Conservation (phyloP, 2,113 vertebrate genomes). For the Callopanchax toddi region DNA sequence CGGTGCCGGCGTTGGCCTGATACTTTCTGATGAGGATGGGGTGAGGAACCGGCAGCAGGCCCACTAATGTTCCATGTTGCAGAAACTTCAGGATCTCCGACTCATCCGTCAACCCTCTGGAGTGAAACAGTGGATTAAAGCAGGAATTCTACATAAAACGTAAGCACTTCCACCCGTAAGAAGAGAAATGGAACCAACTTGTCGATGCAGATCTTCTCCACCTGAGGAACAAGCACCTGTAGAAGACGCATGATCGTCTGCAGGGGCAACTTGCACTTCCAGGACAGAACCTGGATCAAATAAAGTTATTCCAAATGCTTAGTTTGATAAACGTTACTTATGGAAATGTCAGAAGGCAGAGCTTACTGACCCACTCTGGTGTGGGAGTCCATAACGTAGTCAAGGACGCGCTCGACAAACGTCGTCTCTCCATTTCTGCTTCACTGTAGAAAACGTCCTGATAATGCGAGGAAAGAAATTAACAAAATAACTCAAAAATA, state of each 20-base stretch:
- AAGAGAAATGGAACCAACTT: constrained; percentile 80
- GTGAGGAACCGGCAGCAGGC: constrained; percentile 94
- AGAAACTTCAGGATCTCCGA: constrained; percentile 97
- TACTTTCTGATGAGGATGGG: constrained; percentile 99
- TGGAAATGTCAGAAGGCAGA: neutral
- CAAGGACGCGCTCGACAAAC: constrained; percentile 84
- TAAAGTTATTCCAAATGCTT: neutral
- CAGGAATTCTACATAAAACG: neutral
- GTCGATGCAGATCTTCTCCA: constrained; percentile 99
- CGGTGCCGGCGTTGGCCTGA: constrained; percentile 96
- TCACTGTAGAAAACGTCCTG: constrained; percentile 87
- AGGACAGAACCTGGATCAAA: constrained; percentile 86
- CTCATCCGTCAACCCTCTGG: constrained; percentile 94
- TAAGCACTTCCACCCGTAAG: neutral
- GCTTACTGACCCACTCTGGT: constrained; percentile 89
- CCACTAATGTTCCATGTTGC: constrained; percentile 96
- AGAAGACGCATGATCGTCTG: constrained; percentile 98
- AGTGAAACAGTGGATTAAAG: neutral
- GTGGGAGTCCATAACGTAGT: constrained; percentile 87
- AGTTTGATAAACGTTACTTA: neutral
- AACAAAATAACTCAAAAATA: neutral
- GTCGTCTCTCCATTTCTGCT: constrained; percentile 84
- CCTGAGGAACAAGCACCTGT: constrained; percentile 96
- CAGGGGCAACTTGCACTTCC: constrained; percentile 95
- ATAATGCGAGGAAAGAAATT: constrained; percentile 2